These are phyloP conservation scores for Casuarius casuarius DNA, from an alignment of 2,113 vertebrate species.

Conservation along the genomic window DNA sequence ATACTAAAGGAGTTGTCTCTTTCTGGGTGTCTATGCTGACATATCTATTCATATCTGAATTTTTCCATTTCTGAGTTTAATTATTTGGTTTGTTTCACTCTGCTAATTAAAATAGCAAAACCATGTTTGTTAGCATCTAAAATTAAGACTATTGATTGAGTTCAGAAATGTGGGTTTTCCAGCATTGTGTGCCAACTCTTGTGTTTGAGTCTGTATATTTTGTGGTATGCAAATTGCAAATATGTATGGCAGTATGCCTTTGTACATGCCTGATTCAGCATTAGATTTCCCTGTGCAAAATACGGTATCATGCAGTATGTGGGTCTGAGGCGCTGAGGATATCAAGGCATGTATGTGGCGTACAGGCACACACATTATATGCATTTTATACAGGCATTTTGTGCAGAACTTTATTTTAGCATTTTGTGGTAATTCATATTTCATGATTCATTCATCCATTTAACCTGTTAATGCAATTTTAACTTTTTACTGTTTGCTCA, in stretches of 20 bases:
- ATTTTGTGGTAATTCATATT: conserved; percentile 6
- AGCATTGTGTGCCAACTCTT: neutral
- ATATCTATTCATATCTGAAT: neutral
- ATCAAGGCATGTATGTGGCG: neutral
- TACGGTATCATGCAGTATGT: neutral
- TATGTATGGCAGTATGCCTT: neutral
- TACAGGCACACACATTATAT: neutral
- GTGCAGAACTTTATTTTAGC: neutral
- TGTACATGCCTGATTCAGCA: neutral
- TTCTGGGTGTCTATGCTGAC: neutral
- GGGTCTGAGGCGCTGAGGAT: neutral
- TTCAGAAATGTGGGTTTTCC: neutral
- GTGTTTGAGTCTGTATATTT: neutral
- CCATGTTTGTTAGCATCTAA: neutral
- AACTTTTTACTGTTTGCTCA: conserved; percentile 13
- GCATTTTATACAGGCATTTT: neutral
- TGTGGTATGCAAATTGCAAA: neutral
- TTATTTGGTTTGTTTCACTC: neutral
- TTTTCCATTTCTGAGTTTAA: neutral
- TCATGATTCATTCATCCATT: neutral
- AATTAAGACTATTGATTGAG: neutral
- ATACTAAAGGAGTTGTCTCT: neutral
- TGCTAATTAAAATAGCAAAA: neutral
- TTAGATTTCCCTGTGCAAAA: neutral
- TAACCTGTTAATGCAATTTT: neutral